Conservation (phyloP, 2,888 invertebrate species). For the Yponomeuta sedellus region DNA sequence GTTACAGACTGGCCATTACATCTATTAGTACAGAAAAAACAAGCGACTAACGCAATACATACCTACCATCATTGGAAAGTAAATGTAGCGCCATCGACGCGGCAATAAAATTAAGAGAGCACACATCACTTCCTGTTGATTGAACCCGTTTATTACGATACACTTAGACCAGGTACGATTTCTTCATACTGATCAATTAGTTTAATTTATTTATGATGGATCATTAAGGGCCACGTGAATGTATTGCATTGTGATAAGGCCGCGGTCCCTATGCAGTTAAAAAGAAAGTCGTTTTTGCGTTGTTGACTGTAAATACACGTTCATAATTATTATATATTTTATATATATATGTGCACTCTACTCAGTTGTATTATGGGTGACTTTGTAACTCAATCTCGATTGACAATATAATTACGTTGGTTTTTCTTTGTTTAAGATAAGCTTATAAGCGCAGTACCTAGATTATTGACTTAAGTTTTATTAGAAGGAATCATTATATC, state of each 20-base stretch:
- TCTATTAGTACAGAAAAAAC: conserved; percentile 2
- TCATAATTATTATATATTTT: not conserved
- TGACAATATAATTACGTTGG: too few relatives aligned
- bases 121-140: conserved; percentile 14
- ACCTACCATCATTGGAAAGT: conserved; percentile 12
- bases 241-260: not conserved
- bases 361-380: too few relatives aligned
- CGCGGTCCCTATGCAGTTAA: not conserved
- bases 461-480: too few relatives aligned
- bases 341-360: not conserved
- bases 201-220: conserved; percentile 2
- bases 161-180: not conserved
- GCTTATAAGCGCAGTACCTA: too few relatives aligned
- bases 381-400: too few relatives aligned
- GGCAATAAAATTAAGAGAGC: conserved; percentile 4
- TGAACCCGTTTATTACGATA: not conserved
- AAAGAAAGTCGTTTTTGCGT: not conserved
- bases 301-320: not conserved
- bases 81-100: not conserved
- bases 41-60: conserved; percentile 2
- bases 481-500: too few relatives aligned
- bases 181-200: conserved; percentile 3
- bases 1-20: not conserved
- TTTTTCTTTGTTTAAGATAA: too few relatives aligned
- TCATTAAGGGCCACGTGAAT: not conserved